Evolutionary conservation across 2,888 invertebrate genomes (phyloP), one percentile per base, ranked within the genome.

Genomic region (Stenichneumon culpator): DNA sequence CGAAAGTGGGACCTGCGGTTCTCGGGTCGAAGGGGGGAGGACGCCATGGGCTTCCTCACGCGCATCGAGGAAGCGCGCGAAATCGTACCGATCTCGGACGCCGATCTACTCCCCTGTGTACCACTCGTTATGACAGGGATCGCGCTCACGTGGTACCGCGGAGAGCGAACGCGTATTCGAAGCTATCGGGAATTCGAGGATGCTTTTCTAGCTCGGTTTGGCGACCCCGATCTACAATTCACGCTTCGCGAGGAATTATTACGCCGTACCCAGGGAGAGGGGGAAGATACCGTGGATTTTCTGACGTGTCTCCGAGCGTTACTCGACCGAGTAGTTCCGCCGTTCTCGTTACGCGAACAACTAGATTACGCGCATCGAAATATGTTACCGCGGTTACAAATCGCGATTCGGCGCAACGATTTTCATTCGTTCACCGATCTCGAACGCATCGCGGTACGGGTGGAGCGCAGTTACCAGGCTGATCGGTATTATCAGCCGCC

Each of bases 281-380:
- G 32, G 11, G 44, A 68, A 28, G 7, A 1, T 11, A 50, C 16
- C 2, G 3, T 39, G 0, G 68, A 47, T 2, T 78, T 22, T 2
- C 2, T 68, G 25, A 68, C 19, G n/a, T 22, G 22, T 6, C 16
- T 78, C 0, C 47, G 52, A 5, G 22, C 52, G 0, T 32, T 78
- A 0, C 2, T 68, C 0, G 28, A 14, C 3, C n/a, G 50, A 1
- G 28, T 47, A 1, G n/a, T 9, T 1, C 67, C 67, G 0, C 52
- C n/a, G 11, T 44, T 65, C 9, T 2, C 78, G 11, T 5, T 2
- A 6, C 3, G 25, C 22, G 47, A 67, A 1, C 47, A 68, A 28
- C 32, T 78, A 14, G 47, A 78, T 6, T n/a, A 47, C 2, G 68
- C 52, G 11, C 50, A 78, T 11, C 52, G 44, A 5, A 78, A 78